These are phyloP conservation scores for Ceryle rudis DNA, from an alignment of 2,797 vertebrate genomes.

Conservation along the genomic window DNA sequence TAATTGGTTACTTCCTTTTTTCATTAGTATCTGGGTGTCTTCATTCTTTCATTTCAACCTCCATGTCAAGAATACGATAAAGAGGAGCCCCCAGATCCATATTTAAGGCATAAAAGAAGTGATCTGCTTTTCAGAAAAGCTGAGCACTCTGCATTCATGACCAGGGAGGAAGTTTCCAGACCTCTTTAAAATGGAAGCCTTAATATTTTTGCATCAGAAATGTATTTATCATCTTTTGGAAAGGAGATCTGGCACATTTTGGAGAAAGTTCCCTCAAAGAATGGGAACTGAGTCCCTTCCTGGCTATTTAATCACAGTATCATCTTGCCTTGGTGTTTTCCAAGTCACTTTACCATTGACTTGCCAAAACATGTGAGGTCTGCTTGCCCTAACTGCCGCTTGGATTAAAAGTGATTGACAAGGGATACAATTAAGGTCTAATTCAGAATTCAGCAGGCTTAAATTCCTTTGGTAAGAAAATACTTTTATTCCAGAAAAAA, in stretches of 20 bases:
- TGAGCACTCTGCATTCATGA: neutral
- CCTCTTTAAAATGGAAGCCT: neutral
- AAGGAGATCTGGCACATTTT: constrained; percentile 12
- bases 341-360: constrained; percentile 13
- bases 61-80: neutral
- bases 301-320: constrained; percentile 56
- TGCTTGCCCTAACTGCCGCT: constrained; percentile 35
- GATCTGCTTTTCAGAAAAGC: neutral
- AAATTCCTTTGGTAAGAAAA: constrained; percentile 58
- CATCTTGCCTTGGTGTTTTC: constrained; percentile 36
- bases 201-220: constrained; percentile 47
- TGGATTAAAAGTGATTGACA: constrained; percentile 70
- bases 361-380: constrained; percentile 60
- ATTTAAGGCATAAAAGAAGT: neutral
- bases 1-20: neutral
- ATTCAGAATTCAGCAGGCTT: constrained; percentile 65
- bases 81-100: neutral
- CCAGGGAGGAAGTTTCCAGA: neutral
- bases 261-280: neutral
- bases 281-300: neutral
- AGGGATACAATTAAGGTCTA: constrained; percentile 68
- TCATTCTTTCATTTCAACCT: neutral
- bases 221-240: constrained; percentile 18
- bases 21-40: neutral
- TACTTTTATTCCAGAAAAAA: constrained; percentile 47